Conservation (phyloP, 30 jellyfish, hydroid and myxozoan genomes). For the Clytia hemisphaerica region DNA sequence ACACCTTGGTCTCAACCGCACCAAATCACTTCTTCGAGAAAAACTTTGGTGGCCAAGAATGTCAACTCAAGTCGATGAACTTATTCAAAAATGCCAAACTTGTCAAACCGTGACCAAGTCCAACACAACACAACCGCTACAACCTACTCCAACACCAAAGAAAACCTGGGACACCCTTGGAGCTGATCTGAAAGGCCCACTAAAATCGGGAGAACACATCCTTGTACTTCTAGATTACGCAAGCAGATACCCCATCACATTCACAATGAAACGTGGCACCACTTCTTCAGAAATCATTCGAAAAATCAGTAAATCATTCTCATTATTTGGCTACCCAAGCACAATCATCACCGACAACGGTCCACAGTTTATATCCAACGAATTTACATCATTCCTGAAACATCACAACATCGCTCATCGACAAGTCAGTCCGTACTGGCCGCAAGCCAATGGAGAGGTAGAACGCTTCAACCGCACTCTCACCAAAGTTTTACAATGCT, state of each 20-base stretch:
- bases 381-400: conserved; percentile 30
- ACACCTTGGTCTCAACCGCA: neutral
- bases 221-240: conserved; percentile 24
- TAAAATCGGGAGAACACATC: conserved; percentile 10
- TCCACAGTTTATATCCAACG: conserved; percentile 48
- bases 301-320: neutral
- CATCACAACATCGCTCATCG: conserved; percentile 29
- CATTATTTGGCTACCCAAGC: too few species aligned
- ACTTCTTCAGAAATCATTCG: neutral
- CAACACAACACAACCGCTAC: conserved; percentile 7
- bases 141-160: conserved; percentile 13
- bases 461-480: conserved; percentile 33
- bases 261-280: neutral
- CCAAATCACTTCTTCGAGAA: conserved; percentile 12
- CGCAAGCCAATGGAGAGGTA: conserved; percentile 53
- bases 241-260: conserved; percentile 1
- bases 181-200: conserved; percentile 10
- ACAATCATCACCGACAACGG: conserved; percentile 40
- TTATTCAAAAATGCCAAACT: neutral
- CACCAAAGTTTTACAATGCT: conserved; percentile 21
- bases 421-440: conserved; percentile 49
- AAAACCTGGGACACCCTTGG: conserved; percentile 6
- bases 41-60: conserved; percentile 28
- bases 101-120: conserved; percentile 26
- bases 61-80: conserved; percentile 18